These are phyloP conservation scores for Phalloptychus januarius DNA, from an alignment of 2,797 vertebrate genomes.

Conservation along the genomic window DNA sequence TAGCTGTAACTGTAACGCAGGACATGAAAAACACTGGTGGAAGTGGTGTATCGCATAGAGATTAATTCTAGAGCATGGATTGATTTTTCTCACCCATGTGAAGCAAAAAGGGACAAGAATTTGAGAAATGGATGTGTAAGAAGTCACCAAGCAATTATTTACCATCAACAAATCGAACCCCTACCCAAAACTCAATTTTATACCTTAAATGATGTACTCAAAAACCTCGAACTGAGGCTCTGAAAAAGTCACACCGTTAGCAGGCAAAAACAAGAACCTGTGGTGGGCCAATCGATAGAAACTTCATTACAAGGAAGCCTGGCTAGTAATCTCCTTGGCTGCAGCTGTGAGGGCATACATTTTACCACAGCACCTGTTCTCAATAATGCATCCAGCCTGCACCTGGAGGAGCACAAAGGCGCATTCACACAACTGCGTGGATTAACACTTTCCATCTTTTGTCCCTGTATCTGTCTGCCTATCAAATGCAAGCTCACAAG, in stretches of 20 bases:
- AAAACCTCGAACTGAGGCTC: constrained; percentile 62
- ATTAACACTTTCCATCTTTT: constrained; percentile 49
- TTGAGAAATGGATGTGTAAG: constrained; percentile 37
- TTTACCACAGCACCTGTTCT: constrained; percentile 69
- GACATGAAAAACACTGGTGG: not conserved
- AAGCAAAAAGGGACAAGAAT: constrained; percentile 35
- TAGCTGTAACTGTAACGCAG: not conserved
- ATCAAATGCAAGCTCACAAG: constrained; percentile 43
- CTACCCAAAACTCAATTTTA: constrained; percentile 56
- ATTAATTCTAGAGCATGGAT: constrained; percentile 18
- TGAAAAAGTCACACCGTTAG: constrained; percentile 69
- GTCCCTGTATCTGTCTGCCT: constrained; percentile 25
- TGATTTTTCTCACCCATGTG: constrained; percentile 35
- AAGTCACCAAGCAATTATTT: constrained; percentile 47
- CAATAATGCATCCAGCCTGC: constrained; percentile 65
- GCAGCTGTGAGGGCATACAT: constrained; percentile 74
- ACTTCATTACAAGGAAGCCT: constrained; percentile 78
- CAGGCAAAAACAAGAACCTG: constrained; percentile 71
- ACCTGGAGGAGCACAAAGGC: constrained; percentile 61
- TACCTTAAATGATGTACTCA: constrained; percentile 65
- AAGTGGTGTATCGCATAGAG: constrained; percentile 18
- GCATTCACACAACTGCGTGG: constrained; percentile 44
- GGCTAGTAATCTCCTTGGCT: constrained; percentile 76
- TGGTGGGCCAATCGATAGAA: constrained; percentile 79
- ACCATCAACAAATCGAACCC: constrained; percentile 42